Conservation (phyloP, 2,113 vertebrate genomes). For the Nothocercus julius region DNA sequence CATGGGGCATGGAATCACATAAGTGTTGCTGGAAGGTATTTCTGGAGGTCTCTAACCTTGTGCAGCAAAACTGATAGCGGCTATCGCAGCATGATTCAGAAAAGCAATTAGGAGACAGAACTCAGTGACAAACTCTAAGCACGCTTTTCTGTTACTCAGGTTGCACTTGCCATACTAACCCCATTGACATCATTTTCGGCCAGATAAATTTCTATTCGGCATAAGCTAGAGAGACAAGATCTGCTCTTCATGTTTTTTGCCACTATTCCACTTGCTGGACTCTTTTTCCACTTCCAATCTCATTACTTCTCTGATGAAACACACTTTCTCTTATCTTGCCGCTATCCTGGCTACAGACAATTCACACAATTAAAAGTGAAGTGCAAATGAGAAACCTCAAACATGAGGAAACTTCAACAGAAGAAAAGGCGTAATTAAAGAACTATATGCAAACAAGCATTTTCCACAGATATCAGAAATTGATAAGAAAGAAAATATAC, state of each 20-base stretch:
- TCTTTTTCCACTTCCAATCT: background rate
- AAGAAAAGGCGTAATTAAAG: background rate
- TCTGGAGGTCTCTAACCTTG: background rate
- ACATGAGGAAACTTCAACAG: background rate
- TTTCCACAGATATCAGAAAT: background rate
- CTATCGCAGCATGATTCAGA: background rate
- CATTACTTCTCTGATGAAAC: background rate
- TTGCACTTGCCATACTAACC: background rate
- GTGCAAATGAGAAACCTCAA: background rate
- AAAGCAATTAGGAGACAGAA: background rate
- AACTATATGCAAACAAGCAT: background rate
- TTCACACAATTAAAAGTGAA: background rate
- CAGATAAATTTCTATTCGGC: background rate
- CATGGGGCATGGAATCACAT: background rate
- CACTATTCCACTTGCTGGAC: background rate
- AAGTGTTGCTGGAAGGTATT: background rate
- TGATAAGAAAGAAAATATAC: background rate
- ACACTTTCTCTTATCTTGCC: background rate
- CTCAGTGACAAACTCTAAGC: background rate
- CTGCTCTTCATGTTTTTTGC: background rate
- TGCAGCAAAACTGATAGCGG: background rate
- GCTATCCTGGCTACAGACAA: background rate
- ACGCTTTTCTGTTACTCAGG: background rate
- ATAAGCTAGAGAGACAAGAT: background rate
- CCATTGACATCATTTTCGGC: background rate